A percentile compares a stretch with the other conserved stretches of the same genome.
These are phyloP conservation scores for Ostrea denselamellosa DNA, from an alignment of 1,140 invertebrate species.

Conservation along the genomic window DNA sequence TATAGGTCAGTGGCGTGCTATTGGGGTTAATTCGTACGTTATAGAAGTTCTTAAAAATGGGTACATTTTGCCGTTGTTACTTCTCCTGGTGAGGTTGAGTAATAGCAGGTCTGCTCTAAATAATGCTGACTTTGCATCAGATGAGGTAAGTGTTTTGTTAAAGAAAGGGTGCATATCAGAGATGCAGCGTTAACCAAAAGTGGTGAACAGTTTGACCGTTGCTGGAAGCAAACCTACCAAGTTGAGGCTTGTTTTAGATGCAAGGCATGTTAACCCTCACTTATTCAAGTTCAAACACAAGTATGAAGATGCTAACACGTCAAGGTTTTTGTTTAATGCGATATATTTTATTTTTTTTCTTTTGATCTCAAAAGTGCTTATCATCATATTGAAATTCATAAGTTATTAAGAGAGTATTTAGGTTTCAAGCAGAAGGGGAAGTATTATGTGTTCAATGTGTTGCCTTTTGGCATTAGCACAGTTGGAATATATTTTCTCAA, in stretches of 20 bases:
- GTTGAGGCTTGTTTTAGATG: constrained; percentile 54
- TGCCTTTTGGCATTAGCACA: no score
- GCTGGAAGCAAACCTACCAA: not conserved
- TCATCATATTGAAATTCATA: constrained; percentile 54
- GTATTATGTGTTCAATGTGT: no score
- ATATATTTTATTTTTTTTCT: constrained; percentile 47
- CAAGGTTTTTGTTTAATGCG: constrained; percentile 41
- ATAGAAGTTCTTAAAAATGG: not conserved
- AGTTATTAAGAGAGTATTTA: constrained; percentile 44
- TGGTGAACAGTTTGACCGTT: no score
- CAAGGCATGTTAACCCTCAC: constrained; percentile 53
- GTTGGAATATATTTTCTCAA: no score
- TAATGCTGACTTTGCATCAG: no score
- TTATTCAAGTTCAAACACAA: constrained; percentile 52
- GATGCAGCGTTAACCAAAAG: no score
- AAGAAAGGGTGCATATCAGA: no score
- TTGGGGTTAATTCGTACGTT: no score
- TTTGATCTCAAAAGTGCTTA: constrained; percentile 35
- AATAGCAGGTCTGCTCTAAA: constrained; percentile 46
- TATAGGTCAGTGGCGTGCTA: not conserved
- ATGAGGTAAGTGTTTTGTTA: no score
- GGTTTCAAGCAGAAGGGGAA: constrained; percentile 45
- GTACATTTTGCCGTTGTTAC: constrained; percentile 44
- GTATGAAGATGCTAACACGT: constrained; percentile 49
- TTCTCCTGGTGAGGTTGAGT: not conserved